phyloP scores from a whole-genome alignment of 2,113 vertebrate genomes.

The Gavialis gangeticus region DNA sequence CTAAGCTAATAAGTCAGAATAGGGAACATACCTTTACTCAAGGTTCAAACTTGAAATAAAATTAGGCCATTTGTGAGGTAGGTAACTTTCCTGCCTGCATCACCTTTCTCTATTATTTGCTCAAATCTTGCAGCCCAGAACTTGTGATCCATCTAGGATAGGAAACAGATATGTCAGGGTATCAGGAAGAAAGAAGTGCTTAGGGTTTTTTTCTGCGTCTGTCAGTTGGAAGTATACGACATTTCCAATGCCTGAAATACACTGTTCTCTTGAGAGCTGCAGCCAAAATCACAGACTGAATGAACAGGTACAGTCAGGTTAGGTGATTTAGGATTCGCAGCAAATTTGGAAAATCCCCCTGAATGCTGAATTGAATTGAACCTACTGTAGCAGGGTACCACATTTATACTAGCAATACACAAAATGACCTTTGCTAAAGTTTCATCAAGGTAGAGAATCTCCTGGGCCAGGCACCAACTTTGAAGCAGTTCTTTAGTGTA shows the following conservation, averaged over 20 bases:
- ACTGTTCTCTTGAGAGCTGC: not conserved
- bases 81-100: not conserved
- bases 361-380: fast-evolving
- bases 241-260: not conserved
- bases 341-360: not conserved
- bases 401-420: not conserved
- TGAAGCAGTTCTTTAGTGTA: not conserved
- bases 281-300: fast-evolving
- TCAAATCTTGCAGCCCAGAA: not conserved
- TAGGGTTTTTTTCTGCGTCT: not conserved
- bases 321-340: not conserved
- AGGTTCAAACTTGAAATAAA: not conserved
- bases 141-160: not conserved
- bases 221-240: not conserved
- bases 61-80: fast-evolving
- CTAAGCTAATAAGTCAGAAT: fast-evolving
- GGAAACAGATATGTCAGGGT: constrained; percentile 17
- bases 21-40: not conserved
- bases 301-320: not conserved
- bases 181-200: constrained; percentile 8
- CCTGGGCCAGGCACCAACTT: fast-evolving
- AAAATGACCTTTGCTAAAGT: not conserved
- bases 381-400: too few species aligned
- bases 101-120: not conserved
- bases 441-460: not conserved